These are phyloP conservation scores for Pteronura brasiliensis DNA, from an alignment of 2,113 vertebrate genomes.

Conservation along the genomic window DNA sequence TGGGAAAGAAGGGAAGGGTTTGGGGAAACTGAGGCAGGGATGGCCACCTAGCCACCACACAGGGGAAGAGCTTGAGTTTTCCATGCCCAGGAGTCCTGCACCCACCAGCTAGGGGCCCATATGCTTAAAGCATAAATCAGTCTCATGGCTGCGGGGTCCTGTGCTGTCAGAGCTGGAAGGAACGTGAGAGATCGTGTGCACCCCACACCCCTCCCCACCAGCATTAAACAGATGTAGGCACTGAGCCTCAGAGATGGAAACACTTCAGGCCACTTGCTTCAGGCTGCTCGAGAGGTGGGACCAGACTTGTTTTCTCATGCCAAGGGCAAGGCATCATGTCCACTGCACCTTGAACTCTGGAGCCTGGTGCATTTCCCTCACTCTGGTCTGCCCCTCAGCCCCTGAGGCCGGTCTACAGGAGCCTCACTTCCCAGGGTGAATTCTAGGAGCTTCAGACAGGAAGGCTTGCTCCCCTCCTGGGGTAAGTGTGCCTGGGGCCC, in stretches of 20 bases:
- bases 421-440: neutral
- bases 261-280: neutral
- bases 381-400: neutral
- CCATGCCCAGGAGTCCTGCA: neutral
- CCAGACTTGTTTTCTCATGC: neutral
- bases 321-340: neutral
- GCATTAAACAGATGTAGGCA: neutral
- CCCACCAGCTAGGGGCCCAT: neutral
- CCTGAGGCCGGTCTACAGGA: neutral
- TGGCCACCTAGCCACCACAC: neutral
- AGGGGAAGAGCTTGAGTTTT: neutral
- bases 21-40: neutral
- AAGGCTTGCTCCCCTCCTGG: neutral
- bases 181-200: neutral
- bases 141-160: neutral
- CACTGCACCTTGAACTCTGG: neutral
- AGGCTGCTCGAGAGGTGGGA: neutral
- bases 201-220: neutral
- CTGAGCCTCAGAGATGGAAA: neutral
- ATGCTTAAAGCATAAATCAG: neutral
- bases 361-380: accelerated
- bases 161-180: neutral
- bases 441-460: neutral
- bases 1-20: neutral
- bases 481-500: neutral